Conservation (phyloP, 1,140 invertebrate genomes). For the Trypoxylus dichotomus region DNA sequence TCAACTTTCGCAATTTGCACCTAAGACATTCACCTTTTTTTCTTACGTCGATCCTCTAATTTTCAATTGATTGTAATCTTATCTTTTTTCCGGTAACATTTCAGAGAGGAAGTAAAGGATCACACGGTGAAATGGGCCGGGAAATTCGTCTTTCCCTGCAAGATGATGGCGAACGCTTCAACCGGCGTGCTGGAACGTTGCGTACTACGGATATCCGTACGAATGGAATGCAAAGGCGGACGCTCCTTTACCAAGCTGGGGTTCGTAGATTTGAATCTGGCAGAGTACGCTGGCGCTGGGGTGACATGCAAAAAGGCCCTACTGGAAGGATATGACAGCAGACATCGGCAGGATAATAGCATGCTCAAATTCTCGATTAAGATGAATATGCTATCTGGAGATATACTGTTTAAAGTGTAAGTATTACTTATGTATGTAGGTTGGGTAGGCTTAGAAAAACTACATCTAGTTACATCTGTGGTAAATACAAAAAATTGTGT, state of each 20-base stretch:
- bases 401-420: slow-evolving; percentile 97
- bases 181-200: slow-evolving; percentile 93
- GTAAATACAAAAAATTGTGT: too few relatives aligned
- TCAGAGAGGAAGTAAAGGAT: slow-evolving; percentile 89
- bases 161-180: slow-evolving; percentile 94
- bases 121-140: slow-evolving; percentile 92
- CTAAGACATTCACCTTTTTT: not conserved
- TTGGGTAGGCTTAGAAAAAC: too few relatives aligned
- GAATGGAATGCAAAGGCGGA: slow-evolving; percentile 79
- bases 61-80: not conserved
- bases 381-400: slow-evolving; percentile 92
- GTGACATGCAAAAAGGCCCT: slow-evolving; percentile 81
- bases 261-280: slow-evolving; percentile 94
- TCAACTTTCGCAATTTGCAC: not conserved
- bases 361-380: slow-evolving; percentile 87
- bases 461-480: too few relatives aligned
- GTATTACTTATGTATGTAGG: slow-evolving; percentile 29
- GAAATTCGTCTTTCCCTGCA: slow-evolving; percentile 89
- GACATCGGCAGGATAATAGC: slow-evolving; percentile 92
- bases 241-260: slow-evolving; percentile 81
- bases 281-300: slow-evolving; percentile 95
- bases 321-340: slow-evolving; percentile 91
- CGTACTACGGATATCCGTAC: slow-evolving; percentile 87
- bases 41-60: not conserved
- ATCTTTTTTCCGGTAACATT: slow-evolving; percentile 45